These are phyloP conservation scores for Odocoileus virginianus DNA, from an alignment of 2,113 vertebrate species.

Conservation along the genomic window DNA sequence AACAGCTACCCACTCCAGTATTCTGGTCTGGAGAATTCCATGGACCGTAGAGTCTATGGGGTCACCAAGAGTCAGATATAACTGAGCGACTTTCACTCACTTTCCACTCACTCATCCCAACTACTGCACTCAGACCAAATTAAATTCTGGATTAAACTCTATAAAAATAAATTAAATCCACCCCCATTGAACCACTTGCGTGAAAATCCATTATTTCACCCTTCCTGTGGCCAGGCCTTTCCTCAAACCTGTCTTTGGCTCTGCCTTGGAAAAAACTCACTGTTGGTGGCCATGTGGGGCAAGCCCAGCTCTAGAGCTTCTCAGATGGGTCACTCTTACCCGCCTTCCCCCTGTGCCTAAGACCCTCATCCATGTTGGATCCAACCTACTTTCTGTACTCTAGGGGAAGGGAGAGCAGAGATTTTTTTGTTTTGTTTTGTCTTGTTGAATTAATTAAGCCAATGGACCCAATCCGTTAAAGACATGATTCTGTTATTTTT, in stretches of 20 bases:
- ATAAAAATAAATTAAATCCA: neutral
- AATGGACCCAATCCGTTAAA: neutral
- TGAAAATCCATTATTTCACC: neutral
- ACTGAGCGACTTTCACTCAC: neutral
- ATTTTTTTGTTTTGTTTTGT: neutral
- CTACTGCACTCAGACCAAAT: neutral
- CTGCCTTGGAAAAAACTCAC: neutral
- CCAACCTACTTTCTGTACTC: neutral
- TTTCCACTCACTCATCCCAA: neutral
- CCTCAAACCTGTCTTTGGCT: neutral
- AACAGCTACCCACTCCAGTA: neutral
- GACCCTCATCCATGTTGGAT: neutral
- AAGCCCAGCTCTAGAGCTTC: neutral
- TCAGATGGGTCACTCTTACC: neutral
- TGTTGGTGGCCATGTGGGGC: neutral
- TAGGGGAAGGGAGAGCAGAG: neutral
- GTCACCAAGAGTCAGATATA: neutral
- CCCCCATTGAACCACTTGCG: neutral
- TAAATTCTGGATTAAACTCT: neutral
- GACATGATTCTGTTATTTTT: neutral
- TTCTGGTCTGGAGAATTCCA: neutral
- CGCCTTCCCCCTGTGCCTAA: neutral
- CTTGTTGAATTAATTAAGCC: neutral
- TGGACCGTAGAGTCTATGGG: accelerated
- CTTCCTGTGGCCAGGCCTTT: neutral